phyloP scores from a whole-genome alignment of 1,140 invertebrate species.

The Chlorops oryzae region DNA sequence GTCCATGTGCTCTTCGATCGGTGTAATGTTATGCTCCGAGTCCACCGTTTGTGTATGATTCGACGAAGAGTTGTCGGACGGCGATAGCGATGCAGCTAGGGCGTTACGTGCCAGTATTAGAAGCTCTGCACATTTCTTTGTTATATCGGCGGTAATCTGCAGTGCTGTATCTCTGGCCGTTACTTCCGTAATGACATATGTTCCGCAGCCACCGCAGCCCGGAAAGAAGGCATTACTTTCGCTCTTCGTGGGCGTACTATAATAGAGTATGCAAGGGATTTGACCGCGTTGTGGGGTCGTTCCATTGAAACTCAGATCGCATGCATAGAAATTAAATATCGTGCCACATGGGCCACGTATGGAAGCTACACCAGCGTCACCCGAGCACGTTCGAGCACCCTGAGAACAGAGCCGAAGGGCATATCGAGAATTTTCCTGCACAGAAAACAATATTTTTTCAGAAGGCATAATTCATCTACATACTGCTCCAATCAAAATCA shows the following conservation, averaged over 20 bases:
- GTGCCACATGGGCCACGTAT: conserved; percentile 90
- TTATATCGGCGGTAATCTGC: conserved; percentile 63
- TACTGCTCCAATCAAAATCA: neutral
- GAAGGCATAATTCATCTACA: neutral
- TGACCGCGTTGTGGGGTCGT: conserved; percentile 90
- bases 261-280: conserved; percentile 90
- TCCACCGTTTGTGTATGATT: conserved; percentile 57
- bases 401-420: conserved; percentile 83
- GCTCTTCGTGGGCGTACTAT: conserved; percentile 51
- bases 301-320: conserved; percentile 90
- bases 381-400: conserved; percentile 87
- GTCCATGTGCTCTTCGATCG: conserved; percentile 47
- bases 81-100: conserved; percentile 44
- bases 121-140: conserved; percentile 66
- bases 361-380: conserved; percentile 79
- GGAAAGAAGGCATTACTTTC: conserved; percentile 9
- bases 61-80: conserved; percentile 54
- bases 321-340: conserved; percentile 84
- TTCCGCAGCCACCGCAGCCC: neutral
- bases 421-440: conserved; percentile 75
- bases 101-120: conserved; percentile 64
- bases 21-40: conserved; percentile 47
- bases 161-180: conserved; percentile 42
- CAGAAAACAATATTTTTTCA: conserved; percentile 30
- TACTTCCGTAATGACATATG: conserved; percentile 25